Percentiles rank a stretch among this genome's conserved stretches.
phyloP scores from a whole-genome alignment of 2,888 invertebrate genomes.

The Operophtera brumata region DNA sequence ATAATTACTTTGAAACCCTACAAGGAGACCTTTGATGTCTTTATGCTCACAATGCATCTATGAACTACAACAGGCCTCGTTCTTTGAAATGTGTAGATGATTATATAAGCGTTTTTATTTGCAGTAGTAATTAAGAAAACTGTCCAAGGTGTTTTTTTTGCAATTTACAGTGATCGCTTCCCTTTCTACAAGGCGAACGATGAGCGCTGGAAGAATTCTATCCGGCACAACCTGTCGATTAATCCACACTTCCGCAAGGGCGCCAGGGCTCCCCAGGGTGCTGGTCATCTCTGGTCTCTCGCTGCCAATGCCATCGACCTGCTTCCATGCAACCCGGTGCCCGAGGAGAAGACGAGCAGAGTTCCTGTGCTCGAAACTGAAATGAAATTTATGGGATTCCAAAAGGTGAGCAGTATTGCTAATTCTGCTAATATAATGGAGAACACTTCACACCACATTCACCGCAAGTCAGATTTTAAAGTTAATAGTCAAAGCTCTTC shows the following conservation, averaged over 20 bases:
- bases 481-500: too few species aligned
- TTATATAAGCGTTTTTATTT: too few species aligned
- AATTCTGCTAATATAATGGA: too few species aligned
- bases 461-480: too few species aligned
- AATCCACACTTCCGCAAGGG: conserved; percentile 95
- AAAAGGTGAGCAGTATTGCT: conserved; percentile 50
- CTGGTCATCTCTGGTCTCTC: conserved; percentile 94
- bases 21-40: too few species aligned
- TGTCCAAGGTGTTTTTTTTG: too few species aligned
- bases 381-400: conserved; percentile 59
- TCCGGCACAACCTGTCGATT: conserved; percentile 93
- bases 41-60: too few species aligned
- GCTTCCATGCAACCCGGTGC: conserved; percentile 52
- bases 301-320: conserved; percentile 81
- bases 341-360: conserved; percentile 46
- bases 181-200: conserved; percentile 94
- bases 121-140: too few species aligned
- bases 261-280: conserved; percentile 91
- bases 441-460: too few species aligned
- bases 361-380: conserved; percentile 37
- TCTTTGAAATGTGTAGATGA: too few species aligned
- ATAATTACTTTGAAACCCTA: too few species aligned
- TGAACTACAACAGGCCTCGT: too few species aligned
- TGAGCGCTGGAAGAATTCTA: conserved; percentile 96
- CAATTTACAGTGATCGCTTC: conserved; percentile 86